Evolutionary conservation across 1,140 invertebrate species (phyloP).

Genomic region (Drosophila lowei): DNA sequence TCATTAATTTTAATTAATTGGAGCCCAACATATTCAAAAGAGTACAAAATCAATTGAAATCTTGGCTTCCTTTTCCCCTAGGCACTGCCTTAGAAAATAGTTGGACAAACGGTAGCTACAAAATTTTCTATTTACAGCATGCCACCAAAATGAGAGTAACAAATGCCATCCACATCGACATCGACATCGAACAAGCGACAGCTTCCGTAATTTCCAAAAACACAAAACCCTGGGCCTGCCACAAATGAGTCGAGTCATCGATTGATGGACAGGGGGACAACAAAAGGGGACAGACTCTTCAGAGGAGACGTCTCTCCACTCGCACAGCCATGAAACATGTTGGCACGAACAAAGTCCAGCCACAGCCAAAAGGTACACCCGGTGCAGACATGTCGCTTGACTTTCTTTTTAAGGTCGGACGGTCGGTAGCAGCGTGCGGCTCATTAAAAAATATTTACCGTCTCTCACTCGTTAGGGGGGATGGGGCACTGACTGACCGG

Average conservation of each 20-base stretch:
- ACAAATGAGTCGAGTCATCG: slow-evolving; percentile 65
- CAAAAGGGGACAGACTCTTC: background rate
- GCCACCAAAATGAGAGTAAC: slow-evolving; percentile 45
- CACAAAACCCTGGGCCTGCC: slow-evolving; percentile 27
- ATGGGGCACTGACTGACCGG: slow-evolving; percentile 54
- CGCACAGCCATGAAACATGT: slow-evolving; percentile 48
- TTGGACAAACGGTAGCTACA: slow-evolving; percentile 64
- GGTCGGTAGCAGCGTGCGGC: slow-evolving; percentile 29
- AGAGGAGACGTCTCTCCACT: slow-evolving; percentile 15
- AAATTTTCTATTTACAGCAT: slow-evolving; percentile 41
- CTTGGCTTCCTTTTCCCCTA: too few relatives aligned
- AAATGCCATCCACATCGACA: slow-evolving; percentile 1
- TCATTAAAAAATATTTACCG: slow-evolving; percentile 77
- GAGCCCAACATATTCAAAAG: background rate
- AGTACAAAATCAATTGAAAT: slow-evolving; percentile 5
- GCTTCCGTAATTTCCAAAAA: slow-evolving; percentile 41
- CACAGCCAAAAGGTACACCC: slow-evolving; percentile 5
- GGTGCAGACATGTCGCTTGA: slow-evolving; percentile 49
- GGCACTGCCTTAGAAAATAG: slow-evolving; percentile 27
- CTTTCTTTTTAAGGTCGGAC: slow-evolving; percentile 66
- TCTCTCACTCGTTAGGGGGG: slow-evolving; percentile 29
- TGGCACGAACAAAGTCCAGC: slow-evolving; percentile 65
- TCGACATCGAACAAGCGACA: slow-evolving; percentile 8
- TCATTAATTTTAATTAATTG: too few relatives aligned
- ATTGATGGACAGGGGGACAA: slow-evolving; percentile 7